Evolutionary conservation across 2,888 invertebrate genomes (phyloP), one percentile per base, ranked within the genome.

Genomic region (Spodoptera exigua): DNA sequence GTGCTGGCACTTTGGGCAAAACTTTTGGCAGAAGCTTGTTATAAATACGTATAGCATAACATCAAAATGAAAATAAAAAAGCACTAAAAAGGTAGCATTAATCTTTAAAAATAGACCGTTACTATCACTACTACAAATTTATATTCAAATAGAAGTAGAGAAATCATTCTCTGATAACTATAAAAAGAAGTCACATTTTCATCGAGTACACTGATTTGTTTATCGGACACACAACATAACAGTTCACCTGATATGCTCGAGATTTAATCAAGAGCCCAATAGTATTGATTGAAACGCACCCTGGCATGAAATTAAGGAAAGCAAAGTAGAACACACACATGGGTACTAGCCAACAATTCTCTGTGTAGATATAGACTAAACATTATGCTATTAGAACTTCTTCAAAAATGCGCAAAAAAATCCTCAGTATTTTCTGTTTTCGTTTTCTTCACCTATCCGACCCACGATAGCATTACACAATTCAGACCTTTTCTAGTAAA

Each of bases 401-500:
- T 59, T 68, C 17, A 56, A 56, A 58, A 70, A 68, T 53, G 61
- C 65, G 40, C 44, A 39, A 55, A 70, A 60, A 63, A 57, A 67
- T 21, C 44, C 45, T 18, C 13, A 53, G 53, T 43, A 16, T 64
- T 57, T 61, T 67, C 63, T 76, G 66, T 76, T 74, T 68, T 83
- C 79, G 84, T 86, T 87, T 86, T 82, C 77, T 80, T 70, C 79
- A 73, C 74, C 75, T 79, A 84, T 83, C 76, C 84, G 75, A 81
- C 76, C 83, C 82, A 70, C 70, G 80, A 78, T 75, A 80, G 78
- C 83, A 83, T 86, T 86, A 88, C 81, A 83, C 86, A 85, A 89
- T 89, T 85, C 84, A 82, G 83, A 78, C 84, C 85, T 87, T 89
- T 88, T 88, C 83, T 85, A 83, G 84, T 88, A 91, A 91, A 90